A percentile compares a stretch with the other conserved stretches of the same genome.
These are phyloP conservation scores for Pholis gunnellus DNA, from an alignment of 2,113 vertebrate species.

Conservation along the genomic window DNA sequence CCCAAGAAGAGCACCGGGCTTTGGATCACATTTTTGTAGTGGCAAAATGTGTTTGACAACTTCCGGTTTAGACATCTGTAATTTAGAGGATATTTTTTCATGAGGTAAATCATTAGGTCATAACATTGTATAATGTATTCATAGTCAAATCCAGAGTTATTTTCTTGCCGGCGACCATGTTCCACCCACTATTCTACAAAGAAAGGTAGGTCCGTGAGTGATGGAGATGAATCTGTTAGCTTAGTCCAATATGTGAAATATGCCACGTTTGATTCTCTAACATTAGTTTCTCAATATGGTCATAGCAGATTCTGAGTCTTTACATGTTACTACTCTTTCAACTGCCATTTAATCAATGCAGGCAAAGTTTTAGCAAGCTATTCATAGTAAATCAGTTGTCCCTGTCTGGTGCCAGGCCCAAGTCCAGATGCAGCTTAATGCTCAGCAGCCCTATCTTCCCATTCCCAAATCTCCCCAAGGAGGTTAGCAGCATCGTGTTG, in stretches of 20 bases:
- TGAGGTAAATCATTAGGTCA: too few species aligned
- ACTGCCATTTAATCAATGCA: not conserved
- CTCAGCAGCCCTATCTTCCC: not conserved
- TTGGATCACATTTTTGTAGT: too few species aligned
- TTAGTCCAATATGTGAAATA: not conserved
- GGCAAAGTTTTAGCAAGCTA: not conserved
- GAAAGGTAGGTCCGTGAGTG: not conserved
- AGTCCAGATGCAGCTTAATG: not conserved
- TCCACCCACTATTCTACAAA: not conserved
- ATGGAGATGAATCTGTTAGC: not conserved
- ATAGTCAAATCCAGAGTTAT: too few species aligned
- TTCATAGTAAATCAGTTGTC: not conserved
- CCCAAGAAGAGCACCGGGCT: too few species aligned
- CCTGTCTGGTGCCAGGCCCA: not conserved
- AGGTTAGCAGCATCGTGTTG: not conserved
- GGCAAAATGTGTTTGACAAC: too few species aligned
- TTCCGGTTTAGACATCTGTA: too few species aligned
- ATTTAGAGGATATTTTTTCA: too few species aligned
- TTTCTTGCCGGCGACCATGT: not conserved
- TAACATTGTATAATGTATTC: too few species aligned
- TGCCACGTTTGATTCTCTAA: not conserved
- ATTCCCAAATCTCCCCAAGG: not conserved
- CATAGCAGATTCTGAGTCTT: not conserved
- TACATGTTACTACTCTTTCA: not conserved
- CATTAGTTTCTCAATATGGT: not conserved